A percentile compares a stretch with the other conserved stretches of the same genome.
These are phyloP conservation scores for Gopherus evgoodei DNA, from an alignment of 2,113 vertebrate genomes.

Conservation along the genomic window DNA sequence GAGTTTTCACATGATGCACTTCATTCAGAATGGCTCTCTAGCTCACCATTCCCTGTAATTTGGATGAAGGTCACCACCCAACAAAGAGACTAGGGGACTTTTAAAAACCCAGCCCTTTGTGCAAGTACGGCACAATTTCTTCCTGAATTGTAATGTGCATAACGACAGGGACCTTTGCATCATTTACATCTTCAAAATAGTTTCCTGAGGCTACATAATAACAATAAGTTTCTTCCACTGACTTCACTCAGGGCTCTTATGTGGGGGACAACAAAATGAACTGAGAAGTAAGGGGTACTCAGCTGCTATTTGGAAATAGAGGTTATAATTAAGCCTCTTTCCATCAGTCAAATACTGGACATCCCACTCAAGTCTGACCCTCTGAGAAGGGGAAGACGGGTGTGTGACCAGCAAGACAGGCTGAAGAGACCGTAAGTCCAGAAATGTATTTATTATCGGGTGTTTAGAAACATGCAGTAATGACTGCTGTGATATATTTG, in stretches of 20 bases:
- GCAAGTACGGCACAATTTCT: conserved; percentile 9
- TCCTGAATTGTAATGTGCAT: neutral
- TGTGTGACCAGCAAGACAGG: neutral
- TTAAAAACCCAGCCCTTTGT: neutral
- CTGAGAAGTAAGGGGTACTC: neutral
- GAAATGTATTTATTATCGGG: neutral
- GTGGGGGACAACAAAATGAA: conserved; percentile 1
- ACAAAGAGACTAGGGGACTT: neutral
- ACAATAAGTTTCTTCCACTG: neutral
- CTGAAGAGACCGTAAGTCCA: neutral
- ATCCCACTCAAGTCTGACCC: neutral
- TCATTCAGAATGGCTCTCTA: conserved; percentile 8
- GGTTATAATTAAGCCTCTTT: conserved; percentile 17
- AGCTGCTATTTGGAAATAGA: neutral
- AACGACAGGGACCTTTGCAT: neutral
- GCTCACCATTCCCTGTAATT: neutral
- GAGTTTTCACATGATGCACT: neutral
- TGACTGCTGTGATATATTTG: neutral
- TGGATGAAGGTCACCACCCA: neutral
- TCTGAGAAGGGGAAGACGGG: neutral
- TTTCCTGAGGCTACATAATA: conserved; percentile 31
- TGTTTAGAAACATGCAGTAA: neutral
- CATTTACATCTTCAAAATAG: conserved; percentile 16
- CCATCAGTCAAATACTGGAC: neutral
- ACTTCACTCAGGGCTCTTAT: neutral